phyloP scores from a whole-genome alignment of 23 tunicate species.

The Ascidia mentula region DNA sequence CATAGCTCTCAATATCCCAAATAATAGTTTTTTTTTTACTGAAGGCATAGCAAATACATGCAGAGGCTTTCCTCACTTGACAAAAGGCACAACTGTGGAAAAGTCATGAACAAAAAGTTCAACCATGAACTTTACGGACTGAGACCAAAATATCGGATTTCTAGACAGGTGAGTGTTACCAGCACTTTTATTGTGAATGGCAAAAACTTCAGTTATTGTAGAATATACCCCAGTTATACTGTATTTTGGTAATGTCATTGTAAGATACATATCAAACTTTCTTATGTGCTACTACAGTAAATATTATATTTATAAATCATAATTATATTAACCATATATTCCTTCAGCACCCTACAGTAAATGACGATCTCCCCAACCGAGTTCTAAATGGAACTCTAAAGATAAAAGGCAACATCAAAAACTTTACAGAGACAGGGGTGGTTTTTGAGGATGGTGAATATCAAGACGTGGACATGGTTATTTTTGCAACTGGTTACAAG shows the following conservation, averaged over 20 bases:
- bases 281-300: no score
- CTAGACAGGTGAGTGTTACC: constrained; percentile 55
- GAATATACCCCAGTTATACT: no score
- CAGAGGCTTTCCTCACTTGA: background rate
- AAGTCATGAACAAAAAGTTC: constrained; percentile 16
- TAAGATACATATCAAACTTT: no score
- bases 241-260: no score
- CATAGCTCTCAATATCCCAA: no score
- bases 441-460: constrained; percentile 71
- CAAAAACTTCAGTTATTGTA: no score
- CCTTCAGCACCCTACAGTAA: constrained; percentile 70
- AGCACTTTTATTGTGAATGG: no score
- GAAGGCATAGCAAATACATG: constrained; percentile 20
- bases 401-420: constrained; percentile 43
- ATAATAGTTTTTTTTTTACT: no score
- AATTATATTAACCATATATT: no score
- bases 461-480: constrained; percentile 66
- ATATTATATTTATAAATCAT: background rate
- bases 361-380: constrained; percentile 71
- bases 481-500: constrained; percentile 78
- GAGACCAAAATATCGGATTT: constrained; percentile 25
- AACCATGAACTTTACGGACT: constrained; percentile 53
- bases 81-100: constrained; percentile 5
- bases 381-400: constrained; percentile 55
- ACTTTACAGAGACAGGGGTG: constrained; percentile 56